Evolutionary conservation across 2,888 invertebrate species (phyloP).

Genomic region (Mimachlamys varia): DNA sequence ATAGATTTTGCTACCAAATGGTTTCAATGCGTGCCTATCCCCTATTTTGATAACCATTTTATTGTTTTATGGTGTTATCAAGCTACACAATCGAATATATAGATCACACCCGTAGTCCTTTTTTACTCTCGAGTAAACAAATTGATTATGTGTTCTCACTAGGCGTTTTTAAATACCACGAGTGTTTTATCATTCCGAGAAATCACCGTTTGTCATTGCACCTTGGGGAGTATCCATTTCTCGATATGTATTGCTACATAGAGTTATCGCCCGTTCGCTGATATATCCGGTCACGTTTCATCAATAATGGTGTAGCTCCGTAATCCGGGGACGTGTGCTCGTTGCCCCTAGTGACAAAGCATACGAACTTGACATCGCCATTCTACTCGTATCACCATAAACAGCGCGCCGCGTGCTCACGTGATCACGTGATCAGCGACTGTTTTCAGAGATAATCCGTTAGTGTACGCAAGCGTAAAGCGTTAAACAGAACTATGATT

Average conservation of each 20-base stretch:
- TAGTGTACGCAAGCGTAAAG: neutral
- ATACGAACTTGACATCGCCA: neutral
- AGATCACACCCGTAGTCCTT: neutral
- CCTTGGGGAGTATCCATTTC: neutral
- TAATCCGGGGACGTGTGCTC: neutral
- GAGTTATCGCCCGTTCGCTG: conserved; percentile 17
- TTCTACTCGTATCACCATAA: neutral
- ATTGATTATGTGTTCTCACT: neutral
- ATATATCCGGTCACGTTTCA: conserved; percentile 21
- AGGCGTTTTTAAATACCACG: neutral
- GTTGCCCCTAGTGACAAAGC: neutral
- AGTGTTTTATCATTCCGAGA: neutral
- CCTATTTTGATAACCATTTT: neutral
- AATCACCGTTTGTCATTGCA: neutral
- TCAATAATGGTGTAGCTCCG: neutral
- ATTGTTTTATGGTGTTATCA: neutral
- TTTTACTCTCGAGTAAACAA: conserved; percentile 19
- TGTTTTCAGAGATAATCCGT: neutral
- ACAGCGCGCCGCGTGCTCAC: neutral
- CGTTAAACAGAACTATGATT: neutral
- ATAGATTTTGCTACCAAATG: neutral
- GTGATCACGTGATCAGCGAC: neutral
- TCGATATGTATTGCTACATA: neutral
- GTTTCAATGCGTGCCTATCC: neutral
- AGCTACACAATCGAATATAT: neutral